Base-by-base conservation (phyloP, 2,113 vertebrate species). In the Pterocles burchelli region DNA sequence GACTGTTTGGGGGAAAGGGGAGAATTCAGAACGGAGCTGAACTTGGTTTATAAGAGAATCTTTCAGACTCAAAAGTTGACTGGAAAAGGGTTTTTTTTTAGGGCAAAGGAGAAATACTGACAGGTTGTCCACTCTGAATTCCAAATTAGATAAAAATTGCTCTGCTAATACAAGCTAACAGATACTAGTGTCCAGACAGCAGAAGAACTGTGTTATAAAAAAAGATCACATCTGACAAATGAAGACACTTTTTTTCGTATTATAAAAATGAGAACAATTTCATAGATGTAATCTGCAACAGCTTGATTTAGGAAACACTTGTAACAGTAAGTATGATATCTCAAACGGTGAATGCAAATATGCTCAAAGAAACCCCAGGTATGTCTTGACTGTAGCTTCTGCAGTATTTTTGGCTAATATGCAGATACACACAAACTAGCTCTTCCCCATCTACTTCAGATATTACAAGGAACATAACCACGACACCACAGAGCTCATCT, bases 401-500 rank as follows among this genome's bases (percentile, higher is more conserved):
- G 68, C 52, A 72, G 20, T 59, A 51, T 43, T 87, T 90, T 34
- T n/a, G 43, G 57, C 33, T 88, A 49, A 74, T 28, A 48, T 34
- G 25, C 68, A 86, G 33, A 84, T 54, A 73, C 22, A 48, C 5
- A 1, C 57, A 52, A 80, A 78, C 28, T 67, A 67, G 14, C 14
- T 83, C 52, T 84, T 77, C 76, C 65, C 15, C 54, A 78, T 31
- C 65, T 81, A 87, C 73, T 96, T 95, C 86, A 92, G 91, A 89
- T 75, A 93, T 97, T 63, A 95, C 93, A 78, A 74, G 22, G 33
- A 71, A 62, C 52, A 21, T 43, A 90, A 95, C 80, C 76, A 71
- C 74, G 80, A 77, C 38, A 93, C 76, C 88, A 74, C 86, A 93
- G 83, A 92, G 48, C 46, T 92, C 57, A 77, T 33, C 52, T 67